Conservation (phyloP, 2,888 invertebrate species). For the Tenthredo amoena region DNA sequence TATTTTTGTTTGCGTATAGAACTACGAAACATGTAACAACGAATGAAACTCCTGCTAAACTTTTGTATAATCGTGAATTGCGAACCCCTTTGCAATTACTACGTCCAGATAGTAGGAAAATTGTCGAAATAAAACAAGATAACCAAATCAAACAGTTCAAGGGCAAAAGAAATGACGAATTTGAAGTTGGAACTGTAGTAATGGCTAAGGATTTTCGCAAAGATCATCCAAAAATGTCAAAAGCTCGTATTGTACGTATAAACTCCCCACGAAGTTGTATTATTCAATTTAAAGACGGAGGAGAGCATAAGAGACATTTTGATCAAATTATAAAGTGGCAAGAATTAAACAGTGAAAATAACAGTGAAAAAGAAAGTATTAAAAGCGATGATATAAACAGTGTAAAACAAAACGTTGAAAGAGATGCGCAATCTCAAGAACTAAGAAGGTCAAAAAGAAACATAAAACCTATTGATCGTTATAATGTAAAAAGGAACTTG, state of each 20-base stretch:
- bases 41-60: not conserved
- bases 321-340: not conserved
- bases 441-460: too few relatives aligned
- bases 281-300: not conserved
- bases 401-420: too few relatives aligned
- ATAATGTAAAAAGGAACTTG: too few relatives aligned
- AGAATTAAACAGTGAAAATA: not conserved
- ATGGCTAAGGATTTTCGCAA: not conserved
- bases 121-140: not conserved
- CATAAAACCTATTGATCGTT: too few relatives aligned
- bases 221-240: not conserved
- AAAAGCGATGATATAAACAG: too few relatives aligned
- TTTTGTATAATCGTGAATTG: not conserved
- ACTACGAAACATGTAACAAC: conserved; percentile 33
- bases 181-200: not conserved
- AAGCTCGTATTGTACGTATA: not conserved
- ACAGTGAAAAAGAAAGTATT: not conserved
- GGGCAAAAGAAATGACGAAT: not conserved
- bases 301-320: not conserved
- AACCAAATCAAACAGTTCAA: not conserved
- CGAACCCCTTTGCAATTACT: not conserved
- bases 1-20: conserved; percentile 46
- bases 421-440: too few relatives aligned
- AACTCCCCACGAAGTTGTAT: not conserved
- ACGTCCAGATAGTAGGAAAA: not conserved